Percentiles rank a stretch among this genome's conserved stretches.
phyloP scores from a whole-genome alignment of 2,797 vertebrate genomes.

The Cryptoprocta ferox region DNA sequence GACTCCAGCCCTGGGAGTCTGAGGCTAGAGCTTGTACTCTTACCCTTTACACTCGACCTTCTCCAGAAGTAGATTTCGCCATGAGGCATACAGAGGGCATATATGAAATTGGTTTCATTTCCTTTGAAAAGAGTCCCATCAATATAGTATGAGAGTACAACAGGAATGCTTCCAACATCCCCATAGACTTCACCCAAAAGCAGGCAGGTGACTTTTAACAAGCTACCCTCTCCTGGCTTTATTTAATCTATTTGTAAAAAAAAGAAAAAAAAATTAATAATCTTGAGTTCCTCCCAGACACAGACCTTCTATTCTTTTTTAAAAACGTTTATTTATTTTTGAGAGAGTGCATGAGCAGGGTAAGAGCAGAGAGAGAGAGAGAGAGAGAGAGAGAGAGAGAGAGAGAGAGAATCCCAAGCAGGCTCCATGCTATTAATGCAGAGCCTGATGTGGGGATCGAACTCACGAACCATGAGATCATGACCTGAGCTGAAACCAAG shows the following conservation, averaged over 20 bases:
- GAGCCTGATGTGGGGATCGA: too few relatives aligned
- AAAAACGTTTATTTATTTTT: too few relatives aligned
- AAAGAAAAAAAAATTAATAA: constrained; percentile 55
- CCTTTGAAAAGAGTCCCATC: not conserved
- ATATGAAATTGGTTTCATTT: not conserved
- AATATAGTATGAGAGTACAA: not conserved
- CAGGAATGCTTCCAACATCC: not conserved
- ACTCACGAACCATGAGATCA: too few relatives aligned
- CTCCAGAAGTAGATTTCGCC: not conserved
- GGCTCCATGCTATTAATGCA: too few relatives aligned
- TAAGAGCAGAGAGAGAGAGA: too few relatives aligned
- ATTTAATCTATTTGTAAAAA: constrained; percentile 40
- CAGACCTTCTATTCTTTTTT: not conserved
- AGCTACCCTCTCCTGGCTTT: not conserved
- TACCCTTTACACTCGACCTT: not conserved
- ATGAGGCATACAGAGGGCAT: not conserved
- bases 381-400: too few relatives aligned
- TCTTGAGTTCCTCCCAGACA: constrained; percentile 1
- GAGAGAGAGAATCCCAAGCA: too few relatives aligned
- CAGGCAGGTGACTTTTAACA: constrained; percentile 31
- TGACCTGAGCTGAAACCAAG: too few relatives aligned
- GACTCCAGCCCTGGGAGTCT: not conserved
- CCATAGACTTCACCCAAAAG: not conserved
- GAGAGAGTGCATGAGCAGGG: too few relatives aligned
- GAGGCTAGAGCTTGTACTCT: not conserved